Evolutionary conservation across 2,113 vertebrate genomes (phyloP).

Genomic region (Hydrochoerus hydrochaeris): DNA sequence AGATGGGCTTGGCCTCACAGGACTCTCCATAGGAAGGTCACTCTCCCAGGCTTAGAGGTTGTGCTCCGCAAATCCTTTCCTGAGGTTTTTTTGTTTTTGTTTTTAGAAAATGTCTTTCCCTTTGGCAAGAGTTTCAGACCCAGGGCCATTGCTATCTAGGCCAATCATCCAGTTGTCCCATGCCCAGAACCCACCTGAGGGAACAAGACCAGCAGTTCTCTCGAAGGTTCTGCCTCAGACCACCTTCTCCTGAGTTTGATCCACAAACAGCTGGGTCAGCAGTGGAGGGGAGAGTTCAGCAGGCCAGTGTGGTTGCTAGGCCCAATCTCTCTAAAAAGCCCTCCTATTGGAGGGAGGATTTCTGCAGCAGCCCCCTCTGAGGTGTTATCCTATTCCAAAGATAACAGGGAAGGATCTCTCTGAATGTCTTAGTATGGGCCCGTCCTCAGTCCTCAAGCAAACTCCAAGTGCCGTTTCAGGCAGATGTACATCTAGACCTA

Average conservation of each 20-base stretch:
- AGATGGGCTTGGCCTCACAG: neutral
- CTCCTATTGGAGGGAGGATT: neutral
- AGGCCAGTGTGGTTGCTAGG: neutral
- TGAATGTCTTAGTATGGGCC: neutral
- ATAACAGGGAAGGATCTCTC: neutral
- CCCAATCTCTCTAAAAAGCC: neutral
- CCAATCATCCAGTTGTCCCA: neutral
- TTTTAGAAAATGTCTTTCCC: neutral
- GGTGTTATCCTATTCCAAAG: slow-evolving; percentile 15
- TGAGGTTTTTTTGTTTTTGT: neutral
- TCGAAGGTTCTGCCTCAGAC: neutral
- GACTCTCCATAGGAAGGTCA: neutral
- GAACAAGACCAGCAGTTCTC: slow-evolving; percentile 46
- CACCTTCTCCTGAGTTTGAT: slow-evolving; percentile 22
- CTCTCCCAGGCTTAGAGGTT: neutral
- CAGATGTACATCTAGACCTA: slow-evolving; percentile 44
- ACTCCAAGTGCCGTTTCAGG: neutral
- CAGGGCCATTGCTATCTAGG: neutral
- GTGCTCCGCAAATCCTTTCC: neutral
- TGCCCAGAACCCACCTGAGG: slow-evolving; percentile 65
- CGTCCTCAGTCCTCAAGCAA: neutral
- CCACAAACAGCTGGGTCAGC: neutral
- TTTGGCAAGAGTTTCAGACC: neutral
- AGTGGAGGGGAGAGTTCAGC: neutral
- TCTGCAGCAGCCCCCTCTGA: neutral